A percentile compares a stretch with the other conserved stretches of the same genome.
These are phyloP conservation scores for Leistus spinibarbis DNA, from an alignment of 2,888 invertebrate genomes.

Conservation along the genomic window DNA sequence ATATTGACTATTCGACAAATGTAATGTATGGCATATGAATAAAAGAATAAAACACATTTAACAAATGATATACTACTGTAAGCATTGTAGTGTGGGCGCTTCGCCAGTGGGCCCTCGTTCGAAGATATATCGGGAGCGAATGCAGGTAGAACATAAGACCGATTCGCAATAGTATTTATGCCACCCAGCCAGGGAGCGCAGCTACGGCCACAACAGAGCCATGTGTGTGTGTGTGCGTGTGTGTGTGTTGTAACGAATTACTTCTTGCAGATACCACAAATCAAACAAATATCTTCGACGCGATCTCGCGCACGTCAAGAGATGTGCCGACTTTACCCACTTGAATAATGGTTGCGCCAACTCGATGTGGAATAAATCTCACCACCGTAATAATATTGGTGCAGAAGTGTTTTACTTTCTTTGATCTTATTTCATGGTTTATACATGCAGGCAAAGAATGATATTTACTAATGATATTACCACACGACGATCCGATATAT, in stretches of 20 bases:
- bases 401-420: conserved; percentile 31
- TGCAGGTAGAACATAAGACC: conserved; percentile 15
- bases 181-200: neutral
- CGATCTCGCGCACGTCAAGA: conserved; percentile 22
- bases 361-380: conserved; percentile 36
- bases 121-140: conserved; percentile 7
- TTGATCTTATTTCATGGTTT: neutral
- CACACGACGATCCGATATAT: neutral
- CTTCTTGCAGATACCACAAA: conserved; percentile 38
- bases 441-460: neutral
- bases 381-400: conserved; percentile 37
- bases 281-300: conserved; percentile 37
- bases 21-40: neutral
- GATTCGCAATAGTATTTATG: neutral
- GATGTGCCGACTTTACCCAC: conserved; percentile 35
- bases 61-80: neutral
- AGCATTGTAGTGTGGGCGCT: neutral
- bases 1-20: neutral
- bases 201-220: neutral
- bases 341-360: conserved; percentile 34
- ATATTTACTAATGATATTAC: neutral
- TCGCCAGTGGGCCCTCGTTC: conserved; percentile 1
- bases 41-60: neutral
- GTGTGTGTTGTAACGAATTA: conserved; percentile 24
- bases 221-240: neutral